A percentile compares a stretch with the other conserved stretches of the same genome.
Conservation (phyloP, 2,797 vertebrate genomes). For the Pristis pectinata region DNA sequence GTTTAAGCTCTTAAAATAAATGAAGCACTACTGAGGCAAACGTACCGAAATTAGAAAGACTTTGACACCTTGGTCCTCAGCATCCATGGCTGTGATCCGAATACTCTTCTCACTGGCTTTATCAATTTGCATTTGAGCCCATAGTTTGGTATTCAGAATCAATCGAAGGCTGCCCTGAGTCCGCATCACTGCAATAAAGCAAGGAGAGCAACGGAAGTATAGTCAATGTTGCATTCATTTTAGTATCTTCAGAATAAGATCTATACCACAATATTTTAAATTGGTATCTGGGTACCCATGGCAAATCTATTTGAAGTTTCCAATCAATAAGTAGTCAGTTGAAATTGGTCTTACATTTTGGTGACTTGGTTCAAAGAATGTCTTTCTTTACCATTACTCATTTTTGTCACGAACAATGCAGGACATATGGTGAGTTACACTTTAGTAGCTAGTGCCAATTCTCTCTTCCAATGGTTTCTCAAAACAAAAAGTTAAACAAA, state of each 20-base stretch:
- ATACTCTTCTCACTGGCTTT: constrained; percentile 98
- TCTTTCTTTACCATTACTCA: too few relatives aligned
- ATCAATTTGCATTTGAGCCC: constrained; percentile 98
- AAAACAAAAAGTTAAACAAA: neutral
- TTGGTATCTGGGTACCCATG: neutral
- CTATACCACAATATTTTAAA: neutral
- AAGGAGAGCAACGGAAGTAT: neutral
- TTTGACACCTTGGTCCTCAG: constrained; percentile 96
- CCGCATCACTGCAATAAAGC: constrained; percentile 78
- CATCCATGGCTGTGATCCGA: constrained; percentile 94
- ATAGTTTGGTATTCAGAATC: constrained; percentile 97
- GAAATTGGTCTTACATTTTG: neutral
- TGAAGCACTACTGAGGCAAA: constrained; percentile 28
- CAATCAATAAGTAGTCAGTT: neutral
- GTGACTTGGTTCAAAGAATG: neutral
- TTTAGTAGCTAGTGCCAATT: neutral
- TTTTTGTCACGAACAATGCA: neutral
- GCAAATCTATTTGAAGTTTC: too few relatives aligned
- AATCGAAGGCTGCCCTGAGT: constrained; percentile 94
- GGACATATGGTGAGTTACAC: neutral
- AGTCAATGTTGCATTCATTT: neutral
- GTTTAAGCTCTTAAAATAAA: neutral
- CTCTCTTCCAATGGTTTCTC: neutral
- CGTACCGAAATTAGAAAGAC: constrained; percentile 95
- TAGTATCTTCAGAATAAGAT: neutral